Base-by-base conservation (phyloP, 2,113 vertebrate genomes). In the Chaenocephalus aceratus region DNA sequence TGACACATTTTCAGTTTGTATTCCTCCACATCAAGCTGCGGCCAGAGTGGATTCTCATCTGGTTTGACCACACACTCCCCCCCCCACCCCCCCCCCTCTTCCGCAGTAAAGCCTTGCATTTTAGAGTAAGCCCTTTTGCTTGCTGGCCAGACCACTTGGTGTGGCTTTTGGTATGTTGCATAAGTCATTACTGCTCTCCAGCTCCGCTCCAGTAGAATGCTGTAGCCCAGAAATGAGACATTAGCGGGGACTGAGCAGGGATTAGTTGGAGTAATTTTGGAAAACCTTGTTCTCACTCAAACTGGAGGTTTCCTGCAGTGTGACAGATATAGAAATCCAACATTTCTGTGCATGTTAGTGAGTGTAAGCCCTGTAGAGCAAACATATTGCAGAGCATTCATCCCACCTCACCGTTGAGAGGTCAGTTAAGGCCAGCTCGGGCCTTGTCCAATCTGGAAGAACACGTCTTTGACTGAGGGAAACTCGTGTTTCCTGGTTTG, bases 1-100 rank as follows among this genome's bases (percentile, higher is more conserved):
- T 86, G 83, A 88, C 89, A 92, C 84, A 86, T 74, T 86, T 85
- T 88, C 59, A 59, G 69, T 56, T 74, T 67, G 30, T 72, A 72
- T 86, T 85, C 59, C 82, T 80, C 69, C 77, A 61, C 84, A 77
- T 75, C 74, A 86, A 88, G 86, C 89, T 89, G 86, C 72, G 61
- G 65, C 60, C 77, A 72, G 59, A 83, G 72, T 75, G 62, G 61
- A 87, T 75, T 78, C 73, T 70, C 77, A 78, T 91, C 83, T 88
- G 75, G 73, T 82, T 76, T 41, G 54, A 86, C 82, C 45, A n/a
- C 84, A 54, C 61, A 2, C 61, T 10, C 18, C 34, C 57, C 1
- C 26, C 56, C n/a, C n/a, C 16, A n/a, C n/a, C n/a, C 53, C 23
- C 5, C 54, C 23, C 21, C 0, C 56, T 45, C 64, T 46, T 7